These are phyloP conservation scores for Hippolais icterina DNA, from an alignment of 2,113 vertebrate species.

Conservation along the genomic window DNA sequence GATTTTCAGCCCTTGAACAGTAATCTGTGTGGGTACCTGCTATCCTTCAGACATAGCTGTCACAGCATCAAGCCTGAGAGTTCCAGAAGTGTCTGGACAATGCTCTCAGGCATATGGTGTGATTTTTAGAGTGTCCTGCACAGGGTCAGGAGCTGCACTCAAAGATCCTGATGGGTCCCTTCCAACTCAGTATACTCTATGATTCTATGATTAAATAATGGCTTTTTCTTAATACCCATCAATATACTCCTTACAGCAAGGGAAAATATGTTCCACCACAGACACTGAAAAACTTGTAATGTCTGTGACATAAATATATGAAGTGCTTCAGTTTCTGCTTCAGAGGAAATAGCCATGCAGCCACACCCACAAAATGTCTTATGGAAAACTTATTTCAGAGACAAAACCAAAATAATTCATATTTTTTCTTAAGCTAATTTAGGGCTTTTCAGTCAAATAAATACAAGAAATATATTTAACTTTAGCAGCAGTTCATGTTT, in stretches of 20 bases:
- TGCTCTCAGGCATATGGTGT: not conserved
- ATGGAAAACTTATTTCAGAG: not conserved
- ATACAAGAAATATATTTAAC: not conserved
- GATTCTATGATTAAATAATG: not conserved
- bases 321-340: not conserved
- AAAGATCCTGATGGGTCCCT: not conserved
- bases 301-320: not conserved
- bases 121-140: not conserved
- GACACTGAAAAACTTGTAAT: not conserved
- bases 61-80: not conserved
- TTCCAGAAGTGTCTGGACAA: not conserved
- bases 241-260: not conserved
- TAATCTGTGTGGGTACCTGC: not conserved
- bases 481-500: not conserved
- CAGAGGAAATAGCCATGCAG: not conserved
- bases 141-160: not conserved
- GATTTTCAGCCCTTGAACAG: not conserved
- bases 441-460: not conserved
- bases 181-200: not conserved
- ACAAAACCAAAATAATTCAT: not conserved
- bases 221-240: not conserved
- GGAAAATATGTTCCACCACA: not conserved
- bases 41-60: not conserved
- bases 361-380: not conserved
- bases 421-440: not conserved